phyloP scores from a whole-genome alignment of 1,140 invertebrate species.

The Zaprionus nigranus region DNA sequence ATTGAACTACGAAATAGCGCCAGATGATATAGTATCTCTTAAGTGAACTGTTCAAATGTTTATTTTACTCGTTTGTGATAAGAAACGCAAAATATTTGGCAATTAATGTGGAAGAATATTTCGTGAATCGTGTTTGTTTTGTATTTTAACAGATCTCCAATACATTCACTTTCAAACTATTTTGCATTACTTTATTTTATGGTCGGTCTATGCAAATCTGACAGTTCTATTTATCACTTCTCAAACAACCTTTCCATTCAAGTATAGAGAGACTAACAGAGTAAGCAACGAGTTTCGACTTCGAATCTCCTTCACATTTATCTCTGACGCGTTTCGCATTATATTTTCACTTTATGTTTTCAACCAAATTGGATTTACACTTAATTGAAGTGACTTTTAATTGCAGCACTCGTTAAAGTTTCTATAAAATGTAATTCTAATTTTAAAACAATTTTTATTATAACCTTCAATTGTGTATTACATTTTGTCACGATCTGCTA shows the following conservation, averaged over 20 bases:
- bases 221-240: not conserved
- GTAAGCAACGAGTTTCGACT: not conserved
- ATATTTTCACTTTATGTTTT: not conserved
- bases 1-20: constrained; percentile 5
- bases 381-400: not conserved
- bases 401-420: not conserved
- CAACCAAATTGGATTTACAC: not conserved
- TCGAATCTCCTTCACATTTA: not conserved
- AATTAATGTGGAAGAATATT: not conserved
- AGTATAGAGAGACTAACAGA: not conserved
- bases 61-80: not conserved
- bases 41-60: not conserved
- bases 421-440: constrained; percentile 6
- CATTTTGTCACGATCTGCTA: not conserved
- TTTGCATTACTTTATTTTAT: not conserved
- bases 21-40: not conserved
- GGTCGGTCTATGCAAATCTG: not conserved
- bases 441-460: constrained; percentile 5
- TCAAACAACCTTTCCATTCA: not conserved
- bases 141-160: not conserved
- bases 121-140: not conserved
- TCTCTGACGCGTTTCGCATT: not conserved
- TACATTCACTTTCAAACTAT: not conserved
- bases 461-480: not conserved
- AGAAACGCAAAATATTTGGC: not conserved